Evolutionary conservation across 2,888 invertebrate species (phyloP).

Genomic region (Thecophora atra): DNA sequence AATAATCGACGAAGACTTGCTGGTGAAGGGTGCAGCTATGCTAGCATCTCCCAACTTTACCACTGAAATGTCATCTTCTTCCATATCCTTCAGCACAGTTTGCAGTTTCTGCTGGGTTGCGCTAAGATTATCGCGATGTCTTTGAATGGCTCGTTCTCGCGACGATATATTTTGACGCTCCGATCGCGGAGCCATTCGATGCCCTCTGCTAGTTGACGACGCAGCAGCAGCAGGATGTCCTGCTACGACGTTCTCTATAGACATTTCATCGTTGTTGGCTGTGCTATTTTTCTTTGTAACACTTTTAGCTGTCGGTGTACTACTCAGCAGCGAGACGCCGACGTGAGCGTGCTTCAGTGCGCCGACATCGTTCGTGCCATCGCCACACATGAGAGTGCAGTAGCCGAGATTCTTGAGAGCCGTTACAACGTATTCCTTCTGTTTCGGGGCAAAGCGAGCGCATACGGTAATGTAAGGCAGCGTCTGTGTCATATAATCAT

Average conservation of each 20-base stretch:
- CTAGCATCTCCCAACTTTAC: conserved; percentile 98
- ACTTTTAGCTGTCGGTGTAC: conserved; percentile 73
- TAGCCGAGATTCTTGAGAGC: conserved; percentile 85
- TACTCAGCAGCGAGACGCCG: conserved; percentile 91
- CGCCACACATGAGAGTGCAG: conserved; percentile 97
- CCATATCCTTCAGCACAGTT: conserved; percentile 80
- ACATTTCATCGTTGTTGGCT: conserved; percentile 39
- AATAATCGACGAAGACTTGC: conserved; percentile 92
- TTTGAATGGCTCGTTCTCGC: conserved; percentile 58
- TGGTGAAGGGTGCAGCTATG: conserved; percentile 99
- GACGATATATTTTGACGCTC: conserved; percentile 56
- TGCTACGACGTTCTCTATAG: conserved; percentile 33
- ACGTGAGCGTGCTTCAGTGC: conserved; percentile 98
- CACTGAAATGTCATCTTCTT: conserved; percentile 87
- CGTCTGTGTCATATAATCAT: conserved; percentile 74
- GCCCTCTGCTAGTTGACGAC: conserved; percentile 40
- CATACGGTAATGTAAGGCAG: conserved; percentile 91
- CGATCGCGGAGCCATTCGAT: conserved; percentile 38
- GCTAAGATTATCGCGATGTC: conserved; percentile 60
- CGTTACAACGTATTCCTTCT: conserved; percentile 95
- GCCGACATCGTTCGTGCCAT: conserved; percentile 99
- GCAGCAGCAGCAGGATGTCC: conserved; percentile 36
- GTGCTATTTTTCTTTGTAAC: conserved; percentile 47
- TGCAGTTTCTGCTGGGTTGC: conserved; percentile 61
- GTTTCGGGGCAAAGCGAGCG: conserved; percentile 98